Evolutionary conservation across 2,888 invertebrate species (phyloP).

Genomic region (Coremacera marginata): DNA sequence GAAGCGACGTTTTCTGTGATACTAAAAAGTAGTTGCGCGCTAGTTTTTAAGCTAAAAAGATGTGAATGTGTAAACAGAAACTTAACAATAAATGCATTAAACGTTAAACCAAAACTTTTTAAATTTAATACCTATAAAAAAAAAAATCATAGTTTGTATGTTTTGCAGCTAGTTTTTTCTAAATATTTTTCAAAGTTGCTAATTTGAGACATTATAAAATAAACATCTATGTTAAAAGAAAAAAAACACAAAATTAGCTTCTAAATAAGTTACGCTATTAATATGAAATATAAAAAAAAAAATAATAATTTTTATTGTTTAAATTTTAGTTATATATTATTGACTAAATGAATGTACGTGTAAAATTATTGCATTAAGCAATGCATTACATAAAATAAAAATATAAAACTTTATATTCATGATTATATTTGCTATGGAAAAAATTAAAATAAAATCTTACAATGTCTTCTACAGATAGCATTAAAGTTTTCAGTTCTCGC

Average conservation of each 20-base stretch:
- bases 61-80: neutral
- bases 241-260: neutral
- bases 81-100: conserved; percentile 19
- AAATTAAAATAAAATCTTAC: conserved; percentile 40
- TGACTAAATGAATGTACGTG: neutral
- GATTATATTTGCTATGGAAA: conserved; percentile 32
- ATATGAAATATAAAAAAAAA: neutral
- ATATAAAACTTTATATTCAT: neutral
- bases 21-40: conserved; percentile 66
- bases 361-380: conserved; percentile 5
- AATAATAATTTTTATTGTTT: conserved; percentile 16
- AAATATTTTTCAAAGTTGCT: neutral
- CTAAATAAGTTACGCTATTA: neutral
- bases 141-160: neutral
- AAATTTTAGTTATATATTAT: conserved; percentile 19
- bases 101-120: conserved; percentile 15
- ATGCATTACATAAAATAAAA: neutral
- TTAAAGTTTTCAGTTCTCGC: conserved; percentile 39
- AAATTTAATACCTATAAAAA: conserved; percentile 19
- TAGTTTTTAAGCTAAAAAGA: conserved; percentile 58
- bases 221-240: neutral
- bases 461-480: conserved; percentile 54
- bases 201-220: neutral
- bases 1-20: conserved; percentile 62
- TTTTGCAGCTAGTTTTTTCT: neutral